Evolutionary conservation across 2,113 vertebrate genomes (phyloP), one percentile per base, ranked within the genome.

Genomic region (Micronisus gabar): DNA sequence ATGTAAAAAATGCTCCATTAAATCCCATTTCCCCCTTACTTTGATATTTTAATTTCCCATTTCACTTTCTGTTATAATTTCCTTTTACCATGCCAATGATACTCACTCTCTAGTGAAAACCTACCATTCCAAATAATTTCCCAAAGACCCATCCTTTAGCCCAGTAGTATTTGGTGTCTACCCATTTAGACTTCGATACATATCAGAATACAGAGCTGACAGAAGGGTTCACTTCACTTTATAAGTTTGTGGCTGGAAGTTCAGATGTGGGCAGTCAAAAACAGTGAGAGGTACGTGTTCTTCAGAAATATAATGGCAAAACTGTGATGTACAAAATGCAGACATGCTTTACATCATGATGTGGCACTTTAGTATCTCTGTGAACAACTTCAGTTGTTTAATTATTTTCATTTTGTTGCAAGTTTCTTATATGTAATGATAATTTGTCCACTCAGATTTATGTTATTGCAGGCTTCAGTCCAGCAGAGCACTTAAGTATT

Each of bases 1-100:
- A 94, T 93, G 86, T 91, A 84, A 92, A 89, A 96, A 95, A 95
- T 94, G 90, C 95, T 97, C 95, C 94, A 95, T 96, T 97, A 97
- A 97, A 93, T 95, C 96, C 96, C 70, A 91, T 97, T 97, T 98
- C 96, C 90, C 94, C 47, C 78, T 97, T 88, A 91, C 97, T 98
- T 98, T 98, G 97, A 98, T 98, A 97, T 97, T 97, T 96, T 97
- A 97, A 94, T 97, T 98, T 98, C 93, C 96, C 90, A 97, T 97
- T 98, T 98, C 95, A 91, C 97, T 98, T 98, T 97, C 97, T 97
- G 95, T 94, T 79, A 95, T 95, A 97, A 94, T 97, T 98, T 98
- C 83, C 74, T 96, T 91, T 94, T 96, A 94, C 96, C 81, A 89
- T 93, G 93, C 96, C 96, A 95, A 47, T 91, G 92, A 95, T 89